Evolutionary conservation across 2,888 invertebrate genomes (phyloP).

Genomic region (Carcina quercana): DNA sequence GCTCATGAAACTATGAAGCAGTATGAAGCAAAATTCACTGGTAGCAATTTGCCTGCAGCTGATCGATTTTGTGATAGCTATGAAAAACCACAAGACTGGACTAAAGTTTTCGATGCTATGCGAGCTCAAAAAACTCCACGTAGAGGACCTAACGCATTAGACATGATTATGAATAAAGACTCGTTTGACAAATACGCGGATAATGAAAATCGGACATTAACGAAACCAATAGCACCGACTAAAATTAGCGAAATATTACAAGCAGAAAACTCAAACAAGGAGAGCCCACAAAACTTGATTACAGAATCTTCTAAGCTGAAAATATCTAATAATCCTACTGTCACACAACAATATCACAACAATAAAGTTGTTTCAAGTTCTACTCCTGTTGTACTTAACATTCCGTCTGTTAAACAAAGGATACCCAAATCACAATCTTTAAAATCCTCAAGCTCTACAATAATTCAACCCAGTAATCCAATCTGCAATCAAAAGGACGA

Average conservation of each 20-base stretch:
- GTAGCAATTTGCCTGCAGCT: too few species aligned
- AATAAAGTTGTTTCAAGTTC: neutral
- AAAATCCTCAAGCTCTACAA: neutral
- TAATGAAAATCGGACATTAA: conserved; percentile 21
- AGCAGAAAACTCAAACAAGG: neutral
- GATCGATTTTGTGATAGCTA: conserved; percentile 15
- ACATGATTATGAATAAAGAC: conserved; percentile 42
- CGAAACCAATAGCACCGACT: conserved; percentile 4
- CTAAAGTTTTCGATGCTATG: conserved; percentile 49
- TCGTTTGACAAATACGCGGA: conserved; percentile 27
- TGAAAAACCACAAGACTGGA: conserved; percentile 36
- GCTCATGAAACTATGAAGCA: too few species aligned
- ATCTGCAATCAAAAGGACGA: conserved; percentile 26
- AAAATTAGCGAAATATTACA: neutral
- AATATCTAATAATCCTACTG: too few species aligned
- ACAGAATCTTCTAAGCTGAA: too few species aligned
- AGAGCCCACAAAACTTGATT: too few species aligned
- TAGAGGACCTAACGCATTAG: conserved; percentile 48
- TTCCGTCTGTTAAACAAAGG: neutral
- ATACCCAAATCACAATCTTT: neutral
- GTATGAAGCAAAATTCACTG: too few species aligned
- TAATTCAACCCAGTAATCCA: neutral
- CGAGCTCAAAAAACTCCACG: conserved; percentile 53
- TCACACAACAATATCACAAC: too few species aligned
- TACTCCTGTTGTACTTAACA: too few species aligned